A percentile compares a stretch with the other conserved stretches of the same genome.
These are phyloP conservation scores for Ornithorhynchus anatinus DNA, from an alignment of 2,113 vertebrate genomes.

Conservation along the genomic window DNA sequence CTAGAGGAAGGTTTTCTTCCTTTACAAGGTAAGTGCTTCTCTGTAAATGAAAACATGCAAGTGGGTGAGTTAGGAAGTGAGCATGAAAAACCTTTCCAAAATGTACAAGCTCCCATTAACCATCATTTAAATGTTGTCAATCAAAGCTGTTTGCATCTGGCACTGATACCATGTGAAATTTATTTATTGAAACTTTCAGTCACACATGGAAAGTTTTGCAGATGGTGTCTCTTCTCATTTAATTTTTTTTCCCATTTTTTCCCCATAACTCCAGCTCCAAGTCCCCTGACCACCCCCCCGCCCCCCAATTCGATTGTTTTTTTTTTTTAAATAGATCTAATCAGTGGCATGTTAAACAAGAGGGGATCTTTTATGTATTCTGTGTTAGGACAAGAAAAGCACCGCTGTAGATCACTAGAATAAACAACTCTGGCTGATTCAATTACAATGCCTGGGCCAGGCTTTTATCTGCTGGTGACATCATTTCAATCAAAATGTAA, in stretches of 20 bases:
- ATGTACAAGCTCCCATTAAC: constrained; percentile 60
- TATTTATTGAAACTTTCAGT: constrained; percentile 87
- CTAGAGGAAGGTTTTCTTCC: fast-evolving
- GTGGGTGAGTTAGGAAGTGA: constrained; percentile 9
- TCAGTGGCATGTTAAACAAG: constrained; percentile 92
- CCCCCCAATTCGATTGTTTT: constrained; percentile 37
- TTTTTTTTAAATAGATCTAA: constrained; percentile 84
- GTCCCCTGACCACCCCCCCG: constrained; percentile 34
- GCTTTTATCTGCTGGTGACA: constrained; percentile 95
- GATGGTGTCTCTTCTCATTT: constrained; percentile 76
- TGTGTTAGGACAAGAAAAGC: constrained; percentile 89
- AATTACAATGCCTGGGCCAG: constrained; percentile 88
- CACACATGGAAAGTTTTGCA: constrained; percentile 90
- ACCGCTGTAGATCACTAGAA: constrained; percentile 88
- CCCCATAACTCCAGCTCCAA: constrained; percentile 22
- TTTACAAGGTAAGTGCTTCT: background rate
- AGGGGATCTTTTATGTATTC: constrained; percentile 92
- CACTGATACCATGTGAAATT: constrained; percentile 69
- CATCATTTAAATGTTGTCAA: constrained; percentile 77
- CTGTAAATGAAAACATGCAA: background rate
- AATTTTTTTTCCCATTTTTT: constrained; percentile 27
- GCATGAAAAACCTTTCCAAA: constrained; percentile 1
- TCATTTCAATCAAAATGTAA: constrained; percentile 99
- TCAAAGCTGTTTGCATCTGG: constrained; percentile 76
- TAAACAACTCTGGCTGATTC: constrained; percentile 95